Conservation (phyloP, 2,113 vertebrate genomes). For the Syngnathus floridae region DNA sequence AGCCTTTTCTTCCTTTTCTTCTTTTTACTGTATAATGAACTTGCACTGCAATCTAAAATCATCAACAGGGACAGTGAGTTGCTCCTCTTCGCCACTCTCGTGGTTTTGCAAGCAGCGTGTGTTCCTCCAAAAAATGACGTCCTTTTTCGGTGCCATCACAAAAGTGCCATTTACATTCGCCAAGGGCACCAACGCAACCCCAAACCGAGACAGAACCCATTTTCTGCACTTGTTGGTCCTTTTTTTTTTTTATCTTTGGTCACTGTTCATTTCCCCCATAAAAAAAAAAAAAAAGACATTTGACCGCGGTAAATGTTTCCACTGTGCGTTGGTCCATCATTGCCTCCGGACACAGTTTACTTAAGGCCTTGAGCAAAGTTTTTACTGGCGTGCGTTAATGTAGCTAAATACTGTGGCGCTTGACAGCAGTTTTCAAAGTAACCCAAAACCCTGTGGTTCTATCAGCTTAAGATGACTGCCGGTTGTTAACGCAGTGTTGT, state of each 20-base stretch:
- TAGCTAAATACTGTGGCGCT: conserved; percentile 4
- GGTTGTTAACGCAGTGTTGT: conserved; percentile 4
- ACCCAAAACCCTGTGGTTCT: conserved; percentile 9
- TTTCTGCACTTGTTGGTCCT: background rate
- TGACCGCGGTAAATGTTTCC: conserved; percentile 7
- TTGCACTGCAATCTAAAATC: background rate
- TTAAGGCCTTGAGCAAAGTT: conserved; percentile 10
- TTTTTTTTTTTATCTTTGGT: conserved; percentile 4
- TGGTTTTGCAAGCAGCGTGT: background rate
- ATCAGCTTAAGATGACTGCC: conserved; percentile 2
- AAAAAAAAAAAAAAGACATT: conserved; percentile 1
- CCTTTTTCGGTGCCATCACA: background rate
- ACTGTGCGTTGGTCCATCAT: conserved; percentile 3
- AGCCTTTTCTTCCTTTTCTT: conserved; percentile 43
- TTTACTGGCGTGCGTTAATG: conserved; percentile 7
- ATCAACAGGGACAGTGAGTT: background rate
- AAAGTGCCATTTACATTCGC: conserved; percentile 4
- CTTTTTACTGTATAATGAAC: conserved; percentile 6
- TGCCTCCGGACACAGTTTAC: conserved; percentile 8
- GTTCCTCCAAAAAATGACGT: background rate
- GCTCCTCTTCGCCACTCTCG: background rate
- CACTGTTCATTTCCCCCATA: conserved; percentile 1
- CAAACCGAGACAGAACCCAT: background rate
- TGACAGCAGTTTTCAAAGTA: conserved; percentile 10
- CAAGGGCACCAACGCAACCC: conserved; percentile 2